Percentiles rank a stretch among this genome's conserved stretches.
Evolutionary conservation across 2,113 vertebrate species (phyloP).

Genomic region (Neogale vison): DNA sequence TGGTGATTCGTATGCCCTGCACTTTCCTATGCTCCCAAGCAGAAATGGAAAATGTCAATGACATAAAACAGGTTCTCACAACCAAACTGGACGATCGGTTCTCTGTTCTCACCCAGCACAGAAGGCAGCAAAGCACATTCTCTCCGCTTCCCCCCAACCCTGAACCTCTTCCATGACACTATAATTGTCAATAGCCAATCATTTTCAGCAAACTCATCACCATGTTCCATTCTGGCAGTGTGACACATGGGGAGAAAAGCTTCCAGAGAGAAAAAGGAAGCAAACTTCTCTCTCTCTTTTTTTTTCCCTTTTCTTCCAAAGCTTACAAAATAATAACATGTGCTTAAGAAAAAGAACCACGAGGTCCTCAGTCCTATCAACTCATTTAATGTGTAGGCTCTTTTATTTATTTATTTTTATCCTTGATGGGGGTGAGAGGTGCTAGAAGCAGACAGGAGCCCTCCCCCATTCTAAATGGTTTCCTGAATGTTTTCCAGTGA

Average conservation of each 20-base stretch:
- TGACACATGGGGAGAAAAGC: conserved; percentile 22
- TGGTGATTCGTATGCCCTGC: rapidly evolving
- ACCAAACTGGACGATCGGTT: not conserved
- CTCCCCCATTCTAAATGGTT: not conserved
- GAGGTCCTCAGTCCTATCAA: not conserved
- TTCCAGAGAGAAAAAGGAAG: conserved; percentile 60
- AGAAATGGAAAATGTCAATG: not conserved
- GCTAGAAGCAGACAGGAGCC: not conserved
- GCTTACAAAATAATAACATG: not conserved
- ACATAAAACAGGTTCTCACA: not conserved
- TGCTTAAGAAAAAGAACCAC: conserved; percentile 29
- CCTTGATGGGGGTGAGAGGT: not conserved
- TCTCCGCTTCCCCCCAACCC: not conserved
- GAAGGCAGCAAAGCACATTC: not conserved
- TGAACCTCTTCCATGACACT: not conserved
- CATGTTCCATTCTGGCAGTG: not conserved
- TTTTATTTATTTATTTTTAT: not conserved
- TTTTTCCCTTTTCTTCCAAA: not conserved
- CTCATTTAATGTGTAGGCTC: not conserved
- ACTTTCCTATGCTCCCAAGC: too few species aligned
- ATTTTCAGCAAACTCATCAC: not conserved
- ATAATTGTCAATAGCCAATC: not conserved
- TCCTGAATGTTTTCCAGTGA: conserved; percentile 48
- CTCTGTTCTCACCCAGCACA: rapidly evolving
- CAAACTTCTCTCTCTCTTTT: not conserved